A percentile compares a stretch with the other conserved stretches of the same genome.
Evolutionary conservation across 2,888 invertebrate genomes (phyloP).

Genomic region (Pyrrhia umbra): DNA sequence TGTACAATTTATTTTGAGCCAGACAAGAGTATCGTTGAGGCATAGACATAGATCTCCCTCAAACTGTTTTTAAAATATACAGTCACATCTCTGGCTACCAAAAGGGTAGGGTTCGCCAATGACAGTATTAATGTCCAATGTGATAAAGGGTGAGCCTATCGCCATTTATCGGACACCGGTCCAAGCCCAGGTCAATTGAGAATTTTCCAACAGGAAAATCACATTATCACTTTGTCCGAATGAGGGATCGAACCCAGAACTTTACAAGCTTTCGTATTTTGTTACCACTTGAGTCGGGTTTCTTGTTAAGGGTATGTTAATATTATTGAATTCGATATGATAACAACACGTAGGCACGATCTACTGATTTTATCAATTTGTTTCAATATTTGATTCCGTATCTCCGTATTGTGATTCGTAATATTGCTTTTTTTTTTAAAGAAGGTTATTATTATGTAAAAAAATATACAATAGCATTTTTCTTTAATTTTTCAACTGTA

Average conservation of each 20-base stretch:
- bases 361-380: conserved; percentile 11
- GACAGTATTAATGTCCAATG: conserved; percentile 52
- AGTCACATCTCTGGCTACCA: conserved; percentile 8
- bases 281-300: conserved; percentile 25
- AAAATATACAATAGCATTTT: no score
- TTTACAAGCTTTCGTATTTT: conserved; percentile 30
- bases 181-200: conserved; percentile 55
- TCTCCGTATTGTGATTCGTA: background rate
- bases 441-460: no score
- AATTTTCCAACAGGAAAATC: conserved; percentile 59
- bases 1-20: background rate
- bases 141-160: conserved; percentile 52
- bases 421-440: background rate
- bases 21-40: background rate
- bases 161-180: conserved; percentile 55
- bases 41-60: background rate
- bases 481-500: no score
- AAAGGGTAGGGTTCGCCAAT: conserved; percentile 48
- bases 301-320: conserved; percentile 25
- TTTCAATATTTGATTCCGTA: background rate
- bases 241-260: conserved; percentile 31
- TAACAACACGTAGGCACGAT: background rate
- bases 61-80: conserved; percentile 21
- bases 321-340: conserved; percentile 23
- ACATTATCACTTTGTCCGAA: conserved; percentile 50